Evolutionary conservation across 2,888 invertebrate genomes (phyloP), one percentile per base, ranked within the genome.

Genomic region (Protodeltote pygarga): DNA sequence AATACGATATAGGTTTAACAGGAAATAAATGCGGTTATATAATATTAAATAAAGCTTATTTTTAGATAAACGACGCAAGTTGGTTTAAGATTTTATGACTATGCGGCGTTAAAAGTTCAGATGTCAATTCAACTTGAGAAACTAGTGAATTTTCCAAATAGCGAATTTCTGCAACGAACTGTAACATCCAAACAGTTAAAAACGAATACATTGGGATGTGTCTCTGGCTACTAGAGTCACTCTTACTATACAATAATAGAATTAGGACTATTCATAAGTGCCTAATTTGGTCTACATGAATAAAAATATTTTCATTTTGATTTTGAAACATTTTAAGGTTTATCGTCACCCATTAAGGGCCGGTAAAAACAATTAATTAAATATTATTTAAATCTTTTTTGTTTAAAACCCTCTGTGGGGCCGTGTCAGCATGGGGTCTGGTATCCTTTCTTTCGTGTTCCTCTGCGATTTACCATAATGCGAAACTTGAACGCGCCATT

Each of bases 351-450:
- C 39, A 40, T 37, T 50, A 59, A 44, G 40, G 24, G 20, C 24
- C 24, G 24, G 34, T 38, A 59, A 51, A 59, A 52, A 65, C 39
- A 65, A 65, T 59, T 65, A 59, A 41, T 51, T 38, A 34, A 64
- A 65, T 57, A 31, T 46, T 46, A 27, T 58, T 64, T 44, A 32
- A 37, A 38, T 45, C 27, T 46, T 61, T 51, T 11, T 61, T 46
- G 33, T 49, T 61, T 27, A 32, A 34, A 31, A 50, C 34, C 25
- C 28, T 44, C 46, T 40, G 38, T 62, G 39, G 41, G 45, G 35
- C 42, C 35, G 25, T 39, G 24, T n/a, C 65, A 66, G 67, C 65
- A 63, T 55, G 65, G 50, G 46, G 63, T 42, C 67, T 40, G 13
- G 23, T 16, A 41, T 20, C 47, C 40, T 50, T 46, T 53, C 50